phyloP scores from a whole-genome alignment of 2,888 invertebrate genomes.

The Campoplex capitator region DNA sequence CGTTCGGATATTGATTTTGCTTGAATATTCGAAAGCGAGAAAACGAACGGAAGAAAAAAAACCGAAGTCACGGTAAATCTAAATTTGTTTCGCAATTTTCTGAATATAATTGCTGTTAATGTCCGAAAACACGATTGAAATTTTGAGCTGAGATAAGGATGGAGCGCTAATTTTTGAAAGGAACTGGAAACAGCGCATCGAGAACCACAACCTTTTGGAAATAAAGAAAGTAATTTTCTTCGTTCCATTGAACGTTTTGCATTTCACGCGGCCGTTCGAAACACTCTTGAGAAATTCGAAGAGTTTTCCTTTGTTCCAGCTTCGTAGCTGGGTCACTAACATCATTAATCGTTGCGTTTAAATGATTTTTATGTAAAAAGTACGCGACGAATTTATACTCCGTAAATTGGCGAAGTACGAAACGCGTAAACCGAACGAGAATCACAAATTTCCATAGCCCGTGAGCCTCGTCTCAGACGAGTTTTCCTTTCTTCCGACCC shows the following conservation, averaged over 20 bases:
- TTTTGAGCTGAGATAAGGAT: neutral
- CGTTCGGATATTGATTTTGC: slow-evolving; percentile 44
- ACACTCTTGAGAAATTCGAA: slow-evolving; percentile 11
- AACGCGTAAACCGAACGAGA: slow-evolving; percentile 11
- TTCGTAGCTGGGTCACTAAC: neutral
- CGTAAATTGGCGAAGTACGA: slow-evolving; percentile 13
- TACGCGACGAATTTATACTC: slow-evolving; percentile 13
- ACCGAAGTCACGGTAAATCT: slow-evolving; percentile 31
- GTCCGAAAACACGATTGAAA: slow-evolving; percentile 17
- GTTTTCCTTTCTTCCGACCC: slow-evolving; percentile 76
- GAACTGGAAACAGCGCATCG: neutral
- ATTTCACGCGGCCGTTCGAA: neutral
- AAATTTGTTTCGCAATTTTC: neutral
- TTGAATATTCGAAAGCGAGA: slow-evolving; percentile 51
- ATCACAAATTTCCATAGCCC: slow-evolving; percentile 56
- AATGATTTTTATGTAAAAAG: slow-evolving; percentile 12
- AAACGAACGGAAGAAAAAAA: slow-evolving; percentile 67
- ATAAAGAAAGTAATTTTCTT: slow-evolving; percentile 1
- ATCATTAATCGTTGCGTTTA: neutral
- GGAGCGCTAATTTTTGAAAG: neutral
- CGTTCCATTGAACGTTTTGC: neutral
- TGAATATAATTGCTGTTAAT: slow-evolving; percentile 25
- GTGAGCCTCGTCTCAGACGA: slow-evolving; percentile 77
- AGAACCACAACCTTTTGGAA: neutral
- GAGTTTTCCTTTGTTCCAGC: neutral